Base-by-base conservation (phyloP, 2,797 vertebrate species). In the Manis crassicaudata region DNA sequence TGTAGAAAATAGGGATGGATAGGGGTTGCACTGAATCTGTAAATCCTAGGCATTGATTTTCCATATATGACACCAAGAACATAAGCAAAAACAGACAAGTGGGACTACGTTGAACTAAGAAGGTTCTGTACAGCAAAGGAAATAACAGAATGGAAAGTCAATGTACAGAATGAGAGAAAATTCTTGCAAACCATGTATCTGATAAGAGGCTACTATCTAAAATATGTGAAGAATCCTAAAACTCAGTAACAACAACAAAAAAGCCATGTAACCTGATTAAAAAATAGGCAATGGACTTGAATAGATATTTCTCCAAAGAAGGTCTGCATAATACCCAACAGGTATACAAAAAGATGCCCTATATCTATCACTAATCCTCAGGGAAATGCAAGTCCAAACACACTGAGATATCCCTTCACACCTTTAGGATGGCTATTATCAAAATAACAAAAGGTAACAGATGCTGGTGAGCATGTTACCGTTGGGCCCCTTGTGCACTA, bases 81-180 rank as follows among this genome's bases (percentile, higher is more conserved):
- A 72, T 32, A 73, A 18, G 56, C n/a, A 82, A 73, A 73, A 73
- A 82, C 52, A 82, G 56, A 82, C 54, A 86, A 60, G 54, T 50
- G 52, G 40, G 7, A n/a, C 40, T 79, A 40, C 4, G 3, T 79
- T 32, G 29, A 70, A 87, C 13, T 58, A 52, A 68, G 68, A 77
- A 10, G 8, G 23, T 70, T 70, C 37, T 70, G 27, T 32, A 80
- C 25, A 72, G 75, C 27, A 62, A 87, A 87, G n/a, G 52, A 58
- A 68, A 73, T 32, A 80, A 27, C 63, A 90, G 63, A 93, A 35
- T 54, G 40, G 80, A 80, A 93, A 80, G 65, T 72, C 43, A 93
- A 40, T 56, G 21, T 80, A 25, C 27, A 72, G 92, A 52, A 70
- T 29, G 87, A 46, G 88, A 80, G 32, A 67, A 80, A 90, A 81